Evolutionary conservation across 2,888 invertebrate species (phyloP), one percentile per base, ranked within the genome.

Genomic region (Agrochola macilenta): DNA sequence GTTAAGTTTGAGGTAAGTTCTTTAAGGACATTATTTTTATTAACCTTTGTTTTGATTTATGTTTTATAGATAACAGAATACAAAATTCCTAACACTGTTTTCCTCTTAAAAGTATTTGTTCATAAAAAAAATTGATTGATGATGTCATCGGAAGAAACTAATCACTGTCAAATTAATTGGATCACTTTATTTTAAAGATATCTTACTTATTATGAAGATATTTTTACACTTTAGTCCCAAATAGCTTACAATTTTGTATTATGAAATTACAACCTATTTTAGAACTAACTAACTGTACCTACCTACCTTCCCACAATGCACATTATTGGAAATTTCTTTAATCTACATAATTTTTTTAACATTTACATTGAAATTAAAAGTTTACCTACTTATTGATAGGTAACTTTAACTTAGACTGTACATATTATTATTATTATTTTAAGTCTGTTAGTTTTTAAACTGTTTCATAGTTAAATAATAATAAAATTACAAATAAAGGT

Each of bases 1-100:
- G 92, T 92, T 87, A 89, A 90, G 91, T 89, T 90, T 87, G 89
- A 94, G 93, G 95, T 95, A 90, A 94, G 93, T 86, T 78, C 63
- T 43, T 63, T 57, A 52, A 49, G 12, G 20, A 64, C 14, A n/a
- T 73, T 68, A 26, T 57, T 30, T 43, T 63, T 35, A 35, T 49
- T 39, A 66, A 57, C 14, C 5, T 57, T 11, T 20, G 52, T 23
- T 52, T 17, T 77, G 17, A 26, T 23, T 8, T 14, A 14, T 43
- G 0, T 54, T 52, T 52, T n/a, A 61, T 12, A 17, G 8, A 65
- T 23, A 39, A 5, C 11, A 26, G 20, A 61, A 52, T 61, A n/a
- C 4, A 46, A 49, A 17, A 52, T 30, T 54, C 17, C 26, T 58
- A 35, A 17, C 5, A 66, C 9, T 26, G 35, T 30, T 61, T 75